phyloP scores from a whole-genome alignment of 2,888 invertebrate genomes.

The Oxycera nigricornis region DNA sequence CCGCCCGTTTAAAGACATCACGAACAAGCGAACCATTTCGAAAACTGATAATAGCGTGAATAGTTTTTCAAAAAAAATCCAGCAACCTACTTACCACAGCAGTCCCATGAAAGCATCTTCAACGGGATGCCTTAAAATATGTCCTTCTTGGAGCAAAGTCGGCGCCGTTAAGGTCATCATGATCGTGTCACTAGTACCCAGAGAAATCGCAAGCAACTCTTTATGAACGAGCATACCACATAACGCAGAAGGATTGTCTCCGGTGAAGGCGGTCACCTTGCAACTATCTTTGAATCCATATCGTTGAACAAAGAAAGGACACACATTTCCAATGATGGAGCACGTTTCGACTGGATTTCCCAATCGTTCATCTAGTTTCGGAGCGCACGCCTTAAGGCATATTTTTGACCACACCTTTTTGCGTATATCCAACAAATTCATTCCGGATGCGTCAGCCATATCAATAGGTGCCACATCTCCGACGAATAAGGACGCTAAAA shows the following conservation, averaged over 20 bases:
- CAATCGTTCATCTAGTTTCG: conserved; percentile 75
- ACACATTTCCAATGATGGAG: conserved; percentile 74
- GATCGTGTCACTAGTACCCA: conserved; percentile 94
- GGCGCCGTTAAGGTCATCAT: conserved; percentile 79
- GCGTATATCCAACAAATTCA: conserved; percentile 90
- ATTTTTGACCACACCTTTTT: conserved; percentile 77
- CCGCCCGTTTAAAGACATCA: conserved; percentile 77
- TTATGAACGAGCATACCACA: conserved; percentile 81
- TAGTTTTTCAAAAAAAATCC: conserved; percentile 19
- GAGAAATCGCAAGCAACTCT: conserved; percentile 85
- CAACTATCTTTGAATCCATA: conserved; percentile 86
- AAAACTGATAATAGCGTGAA: conserved; percentile 65
- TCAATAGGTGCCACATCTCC: conserved; percentile 92
- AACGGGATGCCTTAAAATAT: conserved; percentile 86
- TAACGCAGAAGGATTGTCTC: conserved; percentile 91
- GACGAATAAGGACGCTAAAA: conserved; percentile 85
- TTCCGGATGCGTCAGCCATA: conserved; percentile 91
- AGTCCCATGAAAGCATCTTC: conserved; percentile 84
- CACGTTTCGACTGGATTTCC: conserved; percentile 77
- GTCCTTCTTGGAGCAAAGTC: conserved; percentile 76
- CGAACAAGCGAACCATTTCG: conserved; percentile 94
- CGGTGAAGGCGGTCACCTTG: conserved; percentile 87
- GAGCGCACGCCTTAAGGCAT: conserved; percentile 80
- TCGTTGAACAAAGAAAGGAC: conserved; percentile 81
- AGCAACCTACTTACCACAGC: conserved; percentile 70